These are phyloP conservation scores for Probaryconus sp. DNA, from an alignment of 1,140 invertebrate genomes.

Conservation along the genomic window DNA sequence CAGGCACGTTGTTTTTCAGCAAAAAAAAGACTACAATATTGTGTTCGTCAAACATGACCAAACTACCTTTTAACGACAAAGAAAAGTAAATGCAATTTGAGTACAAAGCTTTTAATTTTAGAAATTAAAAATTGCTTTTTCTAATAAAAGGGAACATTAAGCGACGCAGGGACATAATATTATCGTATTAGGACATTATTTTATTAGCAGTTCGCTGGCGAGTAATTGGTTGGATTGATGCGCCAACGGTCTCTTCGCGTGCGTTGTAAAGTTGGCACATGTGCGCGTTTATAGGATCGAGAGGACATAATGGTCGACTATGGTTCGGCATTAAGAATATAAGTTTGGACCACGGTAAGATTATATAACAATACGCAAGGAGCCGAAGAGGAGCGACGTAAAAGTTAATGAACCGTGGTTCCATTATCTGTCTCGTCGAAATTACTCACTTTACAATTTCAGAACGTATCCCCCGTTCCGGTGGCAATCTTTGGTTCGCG, in stretches of 20 bases:
- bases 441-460: constrained; percentile 39
- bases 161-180: too few species aligned
- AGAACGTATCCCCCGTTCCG: too few species aligned
- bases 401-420: constrained; percentile 46
- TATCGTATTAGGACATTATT: background rate
- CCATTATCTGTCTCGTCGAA: constrained; percentile 29
- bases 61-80: too few species aligned
- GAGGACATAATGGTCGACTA: constrained; percentile 2
- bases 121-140: too few species aligned
- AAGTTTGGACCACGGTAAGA: constrained; percentile 8
- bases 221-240: constrained; percentile 24
- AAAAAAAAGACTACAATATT: too few species aligned
- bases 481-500: too few species aligned
- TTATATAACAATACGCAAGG: constrained; percentile 24
- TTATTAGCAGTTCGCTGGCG: constrained; percentile 13
- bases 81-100: too few species aligned
- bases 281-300: background rate
- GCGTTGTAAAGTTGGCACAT: constrained; percentile 13
- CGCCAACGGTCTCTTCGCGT: constrained; percentile 20
- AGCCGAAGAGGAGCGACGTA: constrained; percentile 7
- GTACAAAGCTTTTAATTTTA: too few species aligned
- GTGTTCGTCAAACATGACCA: too few species aligned
- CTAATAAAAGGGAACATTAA: too few species aligned
- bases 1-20: too few species aligned
- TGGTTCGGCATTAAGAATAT: constrained; percentile 12